Percentiles rank a stretch among this genome's conserved stretches.
These are phyloP conservation scores for Boloria euphrosyne DNA, from an alignment of 2,888 invertebrate species.

Conservation along the genomic window DNA sequence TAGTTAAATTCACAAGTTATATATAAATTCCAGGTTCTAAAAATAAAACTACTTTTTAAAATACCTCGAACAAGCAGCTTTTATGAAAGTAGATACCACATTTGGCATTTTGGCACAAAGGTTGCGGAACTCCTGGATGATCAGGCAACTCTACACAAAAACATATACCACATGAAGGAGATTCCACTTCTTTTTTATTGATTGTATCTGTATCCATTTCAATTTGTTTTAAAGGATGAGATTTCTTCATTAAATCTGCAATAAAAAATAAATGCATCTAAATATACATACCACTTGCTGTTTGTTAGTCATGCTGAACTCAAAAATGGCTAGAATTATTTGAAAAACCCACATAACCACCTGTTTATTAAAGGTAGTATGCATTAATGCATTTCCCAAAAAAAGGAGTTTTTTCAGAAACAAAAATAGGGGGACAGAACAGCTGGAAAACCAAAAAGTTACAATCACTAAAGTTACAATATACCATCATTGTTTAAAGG, in stretches of 20 bases:
- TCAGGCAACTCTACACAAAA: conserved; percentile 59
- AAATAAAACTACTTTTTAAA: too few species aligned
- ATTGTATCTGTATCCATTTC: conserved; percentile 14
- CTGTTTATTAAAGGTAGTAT: too few species aligned
- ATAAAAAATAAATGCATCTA: conserved; percentile 1
- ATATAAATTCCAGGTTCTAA: not conserved
- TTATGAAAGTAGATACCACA: conserved; percentile 70
- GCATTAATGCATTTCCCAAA: too few species aligned
- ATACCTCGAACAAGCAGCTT: conserved; percentile 67
- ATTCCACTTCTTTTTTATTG: conserved; percentile 37
- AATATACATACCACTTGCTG: too few species aligned
- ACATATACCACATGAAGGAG: conserved; percentile 62
- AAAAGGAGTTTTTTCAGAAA: too few species aligned
- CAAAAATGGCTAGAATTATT: too few species aligned
- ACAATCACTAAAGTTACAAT: too few species aligned
- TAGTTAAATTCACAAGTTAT: conserved; percentile 5
- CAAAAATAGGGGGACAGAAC: too few species aligned
- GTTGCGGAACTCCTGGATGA: conserved; percentile 58
- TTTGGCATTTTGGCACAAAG: conserved; percentile 62
- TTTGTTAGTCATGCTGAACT: too few species aligned
- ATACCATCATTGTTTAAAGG: too few species aligned
- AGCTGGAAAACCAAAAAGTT: too few species aligned
- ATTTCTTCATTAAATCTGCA: conserved; percentile 23
- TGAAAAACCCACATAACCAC: too few species aligned
- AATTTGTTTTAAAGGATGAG: conserved; percentile 16